Base-by-base conservation (phyloP, 2,888 invertebrate genomes). In the Meiosimyza decipiens region DNA sequence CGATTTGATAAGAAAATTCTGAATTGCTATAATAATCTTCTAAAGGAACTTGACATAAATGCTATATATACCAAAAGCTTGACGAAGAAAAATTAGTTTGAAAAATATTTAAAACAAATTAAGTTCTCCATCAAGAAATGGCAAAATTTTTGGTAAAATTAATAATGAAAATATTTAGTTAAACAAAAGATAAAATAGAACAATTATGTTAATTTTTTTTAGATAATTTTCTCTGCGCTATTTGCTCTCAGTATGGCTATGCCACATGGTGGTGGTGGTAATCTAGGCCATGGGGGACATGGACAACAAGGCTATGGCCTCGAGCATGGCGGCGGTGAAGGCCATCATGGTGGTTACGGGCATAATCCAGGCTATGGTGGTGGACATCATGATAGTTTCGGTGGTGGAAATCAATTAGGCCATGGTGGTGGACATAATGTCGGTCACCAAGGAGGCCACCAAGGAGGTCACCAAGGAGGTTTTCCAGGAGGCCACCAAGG, bases 171-270 rank as follows among this genome's bases (percentile, higher is more conserved):
- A 54, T 15, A 22, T 57, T 15, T 3, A n/a, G n/a, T n/a, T n/a
- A 22, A 7, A 7, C 12, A 28, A 59, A 18, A n/a, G 12, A 15
- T 7, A 40, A 49, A 13, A 5, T 15, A 33, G 6, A 7, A 15
- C 50, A 12, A 40, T 63, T 6, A 47, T 72, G 18, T n/a, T 15
- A 59, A 66, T 7, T 33, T n/a, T n/a, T 62, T 51, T 67, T 22
- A 71, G 64, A 71, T 60, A 12, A 51, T 65, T 22, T 66, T 72
- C 49, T 51, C 54, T 15, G 47, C 52, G 6, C 66, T 57, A 11
- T 40, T 72, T 11, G 54, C 66, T 12, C 16, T 72, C 51, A 13
- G 66, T 22, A 40, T 72, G 62, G 67, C 72, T 2, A 9, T 47
- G 33, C 67, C 72, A 12, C 1, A 28, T 13, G 16, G 51, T 16